Evolutionary conservation across 2,888 invertebrate species (phyloP), one percentile per base, ranked within the genome.

Genomic region (Nomada goodeniana): DNA sequence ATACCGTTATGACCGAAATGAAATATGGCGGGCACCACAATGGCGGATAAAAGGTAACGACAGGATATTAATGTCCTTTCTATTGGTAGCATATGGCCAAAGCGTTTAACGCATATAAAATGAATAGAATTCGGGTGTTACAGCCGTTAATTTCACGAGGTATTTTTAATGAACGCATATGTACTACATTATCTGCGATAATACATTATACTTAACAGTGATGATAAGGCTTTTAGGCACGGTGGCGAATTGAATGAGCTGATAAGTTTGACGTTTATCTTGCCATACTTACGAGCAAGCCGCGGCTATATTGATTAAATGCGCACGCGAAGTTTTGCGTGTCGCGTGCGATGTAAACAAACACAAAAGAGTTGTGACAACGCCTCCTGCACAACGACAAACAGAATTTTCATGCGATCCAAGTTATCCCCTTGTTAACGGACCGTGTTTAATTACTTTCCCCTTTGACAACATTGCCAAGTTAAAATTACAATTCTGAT

Each of bases 291-390:
- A 60, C 71, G 20, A 11, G 47, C 55, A 44, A 36, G 29, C 20
- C 42, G 68, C 36, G 26, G 59, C 50, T 42, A 42, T 72, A 83
- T 82, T 84, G 86, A 82, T 83, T 65, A 68, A 36, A 55, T 75
- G 73, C 59, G 67, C 71, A 75, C 81, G 75, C 47, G 42, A 79
- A 71, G 71, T 53, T 68, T 36, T 1, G 75, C 44, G 59, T 55
- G 80, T 61, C 71, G 70, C 63, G 23, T 52, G 60, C 52, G 67
- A 74, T 82, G 88, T 88, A 86, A 88, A 88, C 87, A 88, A 86
- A 85, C 80, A 73, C 61, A 65, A 60, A 69, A n/a, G 44, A 69
- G 29, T 50, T 69, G 13, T 82, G 72, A 69, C 82, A 82, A 76
- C 57, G 29, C 18, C 47, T 61, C 42, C 59, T 55, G 53, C 42